A percentile compares a stretch with the other conserved stretches of the same genome.
phyloP scores from a whole-genome alignment of 2,888 invertebrate species.

The Imbricaverruca yamaguchii region DNA sequence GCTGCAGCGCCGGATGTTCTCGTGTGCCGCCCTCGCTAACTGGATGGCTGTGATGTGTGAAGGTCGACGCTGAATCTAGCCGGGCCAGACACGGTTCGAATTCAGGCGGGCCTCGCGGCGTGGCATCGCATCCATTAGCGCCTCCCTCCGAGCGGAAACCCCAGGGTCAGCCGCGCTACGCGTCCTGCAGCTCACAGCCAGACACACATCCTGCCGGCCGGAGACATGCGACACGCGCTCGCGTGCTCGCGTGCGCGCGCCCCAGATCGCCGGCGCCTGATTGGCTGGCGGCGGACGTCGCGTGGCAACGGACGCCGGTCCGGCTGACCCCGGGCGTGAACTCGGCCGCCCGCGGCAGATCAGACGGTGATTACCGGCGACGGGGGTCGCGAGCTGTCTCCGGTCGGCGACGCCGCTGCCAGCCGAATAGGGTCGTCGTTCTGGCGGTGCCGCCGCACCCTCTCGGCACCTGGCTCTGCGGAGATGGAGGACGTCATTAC shows the following conservation, averaged over 20 bases:
- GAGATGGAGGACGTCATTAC: slow-evolving; percentile 17
- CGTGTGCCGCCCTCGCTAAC: not conserved
- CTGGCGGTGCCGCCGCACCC: not conserved
- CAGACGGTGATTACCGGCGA: too few species aligned
- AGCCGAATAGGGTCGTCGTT: slow-evolving; percentile 4
- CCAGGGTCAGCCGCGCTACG: not conserved
- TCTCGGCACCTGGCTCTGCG: not conserved
- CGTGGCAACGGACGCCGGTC: not conserved
- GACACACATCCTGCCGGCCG: not conserved
- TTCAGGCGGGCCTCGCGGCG: not conserved
- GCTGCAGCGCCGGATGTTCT: not conserved
- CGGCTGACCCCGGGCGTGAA: too few species aligned
- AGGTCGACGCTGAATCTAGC: not conserved
- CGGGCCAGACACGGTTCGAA: not conserved
- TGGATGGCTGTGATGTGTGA: too few species aligned
- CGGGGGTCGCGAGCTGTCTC: too few species aligned
- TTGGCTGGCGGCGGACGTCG: slow-evolving; percentile 11
- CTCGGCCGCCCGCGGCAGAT: too few species aligned
- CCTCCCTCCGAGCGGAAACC: not conserved
- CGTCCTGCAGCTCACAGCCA: not conserved
- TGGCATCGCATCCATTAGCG: not conserved
- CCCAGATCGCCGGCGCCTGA: not conserved
- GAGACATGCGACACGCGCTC: not conserved
- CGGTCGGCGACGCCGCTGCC: too few species aligned
- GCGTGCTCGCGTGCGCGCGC: not conserved